Conservation (phyloP, 2,888 invertebrate species). For the Alviniconcha strummeri region DNA sequence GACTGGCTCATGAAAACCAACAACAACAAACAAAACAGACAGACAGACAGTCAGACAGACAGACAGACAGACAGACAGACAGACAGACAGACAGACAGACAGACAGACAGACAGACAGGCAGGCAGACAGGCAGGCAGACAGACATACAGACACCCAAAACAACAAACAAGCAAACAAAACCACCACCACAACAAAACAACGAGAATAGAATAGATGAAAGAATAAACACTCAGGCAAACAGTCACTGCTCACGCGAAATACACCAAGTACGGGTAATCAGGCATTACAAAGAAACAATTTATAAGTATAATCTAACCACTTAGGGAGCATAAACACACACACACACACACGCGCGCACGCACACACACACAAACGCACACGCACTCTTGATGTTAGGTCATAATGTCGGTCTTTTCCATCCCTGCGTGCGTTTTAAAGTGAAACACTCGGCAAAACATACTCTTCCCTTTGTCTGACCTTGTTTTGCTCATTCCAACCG, state of each 20-base stretch:
- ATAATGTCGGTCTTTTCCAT: no score
- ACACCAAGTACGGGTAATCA: no score
- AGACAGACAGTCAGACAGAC: slow-evolving; percentile 12
- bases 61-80: slow-evolving; percentile 19
- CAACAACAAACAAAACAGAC: not conserved
- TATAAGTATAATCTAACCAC: no score
- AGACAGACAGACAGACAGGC: not conserved
- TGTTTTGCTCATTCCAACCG: no score
- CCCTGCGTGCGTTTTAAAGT: no score
- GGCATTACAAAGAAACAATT: not conserved
- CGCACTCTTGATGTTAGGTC: not conserved
- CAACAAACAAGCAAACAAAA: not conserved
- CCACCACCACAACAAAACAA: not conserved
- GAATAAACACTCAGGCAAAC: not conserved
- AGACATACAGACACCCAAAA: not conserved
- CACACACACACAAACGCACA: not conserved
- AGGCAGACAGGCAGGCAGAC: not conserved
- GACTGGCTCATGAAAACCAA: no score
- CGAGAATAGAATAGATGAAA: not conserved
- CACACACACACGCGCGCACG: not conserved
- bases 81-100: not conserved
- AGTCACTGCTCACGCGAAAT: not conserved
- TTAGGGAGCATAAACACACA: not conserved
- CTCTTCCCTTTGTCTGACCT: no score
- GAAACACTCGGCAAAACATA: no score